Evolutionary conservation across 2,888 invertebrate species (phyloP).

Genomic region (Polydrusus cervinus): DNA sequence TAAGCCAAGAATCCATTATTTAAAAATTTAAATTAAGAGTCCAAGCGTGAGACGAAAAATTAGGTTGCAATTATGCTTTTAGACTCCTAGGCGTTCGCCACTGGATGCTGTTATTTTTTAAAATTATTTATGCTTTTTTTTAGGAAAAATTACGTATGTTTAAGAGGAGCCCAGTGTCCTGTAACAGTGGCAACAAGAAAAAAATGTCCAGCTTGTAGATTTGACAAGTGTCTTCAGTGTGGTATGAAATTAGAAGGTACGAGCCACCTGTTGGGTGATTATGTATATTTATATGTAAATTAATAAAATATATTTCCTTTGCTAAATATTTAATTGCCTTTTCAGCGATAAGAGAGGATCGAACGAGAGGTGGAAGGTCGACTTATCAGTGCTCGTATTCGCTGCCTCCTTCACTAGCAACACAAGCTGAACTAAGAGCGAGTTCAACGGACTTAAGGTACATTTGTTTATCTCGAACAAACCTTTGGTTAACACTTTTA

Average conservation of each 20-base stretch:
- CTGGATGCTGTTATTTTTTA: too few relatives aligned
- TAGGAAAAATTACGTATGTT: slow-evolving; percentile 92
- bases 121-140: background rate
- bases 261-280: background rate
- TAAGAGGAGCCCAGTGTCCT: slow-evolving; percentile 91
- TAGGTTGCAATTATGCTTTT: too few relatives aligned
- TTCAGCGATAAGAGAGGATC: slow-evolving; percentile 92
- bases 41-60: too few relatives aligned
- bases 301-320: background rate
- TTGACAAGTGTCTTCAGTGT: slow-evolving; percentile 95
- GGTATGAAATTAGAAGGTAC: slow-evolving; percentile 97
- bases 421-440: slow-evolving; percentile 71
- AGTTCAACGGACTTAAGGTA: slow-evolving; percentile 68
- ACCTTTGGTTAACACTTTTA: slow-evolving; percentile 60
- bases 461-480: background rate
- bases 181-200: slow-evolving; percentile 95
- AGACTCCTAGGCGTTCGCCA: too few relatives aligned
- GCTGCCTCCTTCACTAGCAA: slow-evolving; percentile 79
- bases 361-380: slow-evolving; percentile 95
- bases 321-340: background rate
- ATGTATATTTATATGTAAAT: background rate
- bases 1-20: too few relatives aligned
- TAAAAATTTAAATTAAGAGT: too few relatives aligned
- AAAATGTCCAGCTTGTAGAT: slow-evolving; percentile 97
- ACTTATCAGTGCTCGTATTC: slow-evolving; percentile 97